phyloP scores from a whole-genome alignment of 2,113 vertebrate genomes.

The Paradisaea rubra region DNA sequence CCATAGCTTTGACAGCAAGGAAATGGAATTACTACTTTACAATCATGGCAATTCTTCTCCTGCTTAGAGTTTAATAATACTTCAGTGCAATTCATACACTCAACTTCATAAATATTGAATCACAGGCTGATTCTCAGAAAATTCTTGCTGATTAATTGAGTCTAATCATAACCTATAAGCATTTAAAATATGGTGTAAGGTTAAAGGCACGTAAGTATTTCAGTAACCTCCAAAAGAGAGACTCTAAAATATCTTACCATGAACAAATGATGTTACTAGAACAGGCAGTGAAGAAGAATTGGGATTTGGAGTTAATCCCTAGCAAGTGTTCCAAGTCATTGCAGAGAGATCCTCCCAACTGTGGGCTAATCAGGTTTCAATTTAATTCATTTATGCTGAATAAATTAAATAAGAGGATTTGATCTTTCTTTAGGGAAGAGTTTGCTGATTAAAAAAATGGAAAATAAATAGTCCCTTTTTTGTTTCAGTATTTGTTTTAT shows the following conservation, averaged over 20 bases:
- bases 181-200: neutral
- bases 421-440: neutral
- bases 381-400: slow-evolving; percentile 27
- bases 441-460: neutral
- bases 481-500: neutral
- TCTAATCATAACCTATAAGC: neutral
- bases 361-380: slow-evolving; percentile 19
- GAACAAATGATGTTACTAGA: neutral
- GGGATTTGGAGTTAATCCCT: slow-evolving; percentile 27
- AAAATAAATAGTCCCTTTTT: neutral
- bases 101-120: neutral
- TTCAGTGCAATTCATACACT: neutral
- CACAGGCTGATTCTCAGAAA: neutral
- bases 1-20: slow-evolving; percentile 15
- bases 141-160: neutral
- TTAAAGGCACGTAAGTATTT: neutral
- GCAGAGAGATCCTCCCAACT: neutral
- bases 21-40: slow-evolving; percentile 7
- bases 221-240: neutral
- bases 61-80: neutral
- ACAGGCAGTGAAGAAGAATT: neutral
- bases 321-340: neutral
- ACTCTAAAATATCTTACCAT: neutral
- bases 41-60: neutral
- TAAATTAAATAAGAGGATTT: slow-evolving; percentile 29